phyloP scores from a whole-genome alignment of 2,113 vertebrate genomes.

The Myanophis thanlyinensis region DNA sequence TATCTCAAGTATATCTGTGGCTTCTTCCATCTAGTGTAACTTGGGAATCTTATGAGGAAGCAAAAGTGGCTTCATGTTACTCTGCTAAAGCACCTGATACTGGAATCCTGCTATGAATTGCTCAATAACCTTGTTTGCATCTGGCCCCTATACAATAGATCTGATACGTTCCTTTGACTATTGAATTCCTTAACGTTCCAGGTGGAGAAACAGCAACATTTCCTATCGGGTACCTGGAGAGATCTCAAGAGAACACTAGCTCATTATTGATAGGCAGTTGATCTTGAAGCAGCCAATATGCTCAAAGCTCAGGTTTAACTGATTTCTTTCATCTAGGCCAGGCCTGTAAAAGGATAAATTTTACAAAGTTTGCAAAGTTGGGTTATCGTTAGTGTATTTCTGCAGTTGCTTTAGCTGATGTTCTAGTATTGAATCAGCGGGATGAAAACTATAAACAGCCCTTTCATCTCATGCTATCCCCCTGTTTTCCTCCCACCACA shows the following conservation, averaged over 20 bases:
- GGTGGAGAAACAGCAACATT: neutral
- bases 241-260: neutral
- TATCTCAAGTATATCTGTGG: neutral
- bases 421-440: neutral
- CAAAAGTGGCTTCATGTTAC: neutral
- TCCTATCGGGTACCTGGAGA: neutral
- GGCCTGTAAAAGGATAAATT: neutral
- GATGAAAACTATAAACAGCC: neutral
- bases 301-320: neutral
- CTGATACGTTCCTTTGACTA: neutral
- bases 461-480: neutral
- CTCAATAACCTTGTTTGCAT: neutral
- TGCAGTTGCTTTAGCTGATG: neutral
- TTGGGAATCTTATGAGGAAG: neutral
- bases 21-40: neutral
- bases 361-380: neutral
- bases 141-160: neutral
- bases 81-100: neutral
- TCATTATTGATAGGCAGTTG: neutral
- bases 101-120: neutral
- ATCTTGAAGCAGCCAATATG: neutral
- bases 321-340: neutral
- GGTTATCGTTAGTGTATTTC: neutral
- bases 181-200: neutral
- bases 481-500: neutral